These are phyloP conservation scores for Leguminivora glycinivorella DNA, from an alignment of 1,140 invertebrate species.

Conservation along the genomic window DNA sequence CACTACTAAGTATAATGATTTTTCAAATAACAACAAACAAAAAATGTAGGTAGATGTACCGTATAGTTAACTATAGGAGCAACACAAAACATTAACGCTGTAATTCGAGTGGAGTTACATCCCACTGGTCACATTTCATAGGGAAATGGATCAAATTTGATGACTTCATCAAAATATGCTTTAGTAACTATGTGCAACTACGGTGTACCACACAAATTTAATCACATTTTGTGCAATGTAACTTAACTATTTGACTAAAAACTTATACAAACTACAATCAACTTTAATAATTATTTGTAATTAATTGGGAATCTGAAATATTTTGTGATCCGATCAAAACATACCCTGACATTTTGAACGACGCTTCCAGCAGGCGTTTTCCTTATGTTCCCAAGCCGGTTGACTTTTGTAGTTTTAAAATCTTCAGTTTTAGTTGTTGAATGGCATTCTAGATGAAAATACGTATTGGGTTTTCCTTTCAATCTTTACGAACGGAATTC, in stretches of 20 bases:
- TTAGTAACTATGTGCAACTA: neutral
- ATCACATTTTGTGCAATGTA: neutral
- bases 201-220: neutral
- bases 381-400: neutral
- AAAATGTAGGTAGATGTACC: neutral
- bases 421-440: neutral
- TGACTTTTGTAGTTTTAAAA: neutral
- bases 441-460: neutral
- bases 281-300: neutral
- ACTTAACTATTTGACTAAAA: neutral
- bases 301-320: neutral
- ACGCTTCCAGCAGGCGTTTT: neutral
- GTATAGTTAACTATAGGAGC: neutral
- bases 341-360: conserved; percentile 68
- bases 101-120: neutral
- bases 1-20: too few species aligned
- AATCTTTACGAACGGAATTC: neutral
- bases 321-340: conserved; percentile 29
- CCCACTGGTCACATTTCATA: neutral
- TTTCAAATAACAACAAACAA: neutral
- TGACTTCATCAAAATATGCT: neutral
- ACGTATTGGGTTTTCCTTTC: neutral
- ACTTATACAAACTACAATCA: neutral
- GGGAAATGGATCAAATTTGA: neutral
- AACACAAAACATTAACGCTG: neutral